Evolutionary conservation across 2,888 invertebrate species (phyloP), one percentile per base, ranked within the genome.

Genomic region (Oscheius sp.): DNA sequence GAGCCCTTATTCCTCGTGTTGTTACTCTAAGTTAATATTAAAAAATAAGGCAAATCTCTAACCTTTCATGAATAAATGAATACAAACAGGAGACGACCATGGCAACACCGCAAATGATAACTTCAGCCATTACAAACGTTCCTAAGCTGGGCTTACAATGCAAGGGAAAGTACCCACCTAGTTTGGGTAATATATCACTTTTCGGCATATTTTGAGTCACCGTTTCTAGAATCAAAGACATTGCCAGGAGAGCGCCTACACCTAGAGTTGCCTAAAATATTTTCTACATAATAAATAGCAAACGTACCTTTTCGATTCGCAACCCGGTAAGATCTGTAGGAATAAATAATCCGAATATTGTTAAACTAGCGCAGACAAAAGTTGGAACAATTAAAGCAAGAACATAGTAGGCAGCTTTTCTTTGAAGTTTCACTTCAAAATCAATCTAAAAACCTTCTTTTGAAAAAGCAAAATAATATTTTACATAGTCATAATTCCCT

Each of bases 201-300:
- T 61, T 61, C 1, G 61, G 61, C 61, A 61, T 61, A 43, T 61
- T 61, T 21, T 61, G 61, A 18, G 61, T 61, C 41, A 61, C 61
- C 1, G 61, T 61, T 43, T 61, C 61, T 2, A 61, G 61, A 21
- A 61, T 61, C 5, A 61, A 45, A 43, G 61, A 61, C 61, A 61
- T 61, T 23, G 61, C 61, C 6, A 61, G 25, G 21, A 61, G 61
- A 43, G 61, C 41, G 43, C 43, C 61, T 12, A 61, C 43, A 0
- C 61, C 61, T 6, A 61, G 61, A 1, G 61, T 61, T 61, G 61
- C 61, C 61, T 61, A 18, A 43, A 61, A 18, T 3, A 9, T 18
- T 3, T 53, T 5, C 2, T 7, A 49, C 5, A 49, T 21, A 16
- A 3, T 7, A 35, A 35, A 6, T n/a, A 25, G 13, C 9, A 12